Conservation (phyloP, 2,888 invertebrate genomes). For the Acronicta psi region DNA sequence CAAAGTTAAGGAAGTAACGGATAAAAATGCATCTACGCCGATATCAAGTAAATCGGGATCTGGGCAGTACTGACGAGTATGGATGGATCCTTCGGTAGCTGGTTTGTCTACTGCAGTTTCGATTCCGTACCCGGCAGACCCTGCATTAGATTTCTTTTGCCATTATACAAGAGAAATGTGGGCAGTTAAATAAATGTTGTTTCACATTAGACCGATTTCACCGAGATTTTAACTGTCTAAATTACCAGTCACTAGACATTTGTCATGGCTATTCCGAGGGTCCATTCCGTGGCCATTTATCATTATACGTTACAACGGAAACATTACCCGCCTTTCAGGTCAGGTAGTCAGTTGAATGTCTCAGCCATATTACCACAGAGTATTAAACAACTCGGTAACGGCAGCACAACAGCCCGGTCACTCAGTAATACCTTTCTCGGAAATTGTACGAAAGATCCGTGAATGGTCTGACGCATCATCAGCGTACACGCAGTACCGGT, state of each 20-base stretch:
- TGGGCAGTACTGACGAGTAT: no score
- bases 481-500: slow-evolving; percentile 55
- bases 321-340: slow-evolving; percentile 30
- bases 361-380: slow-evolving; percentile 31
- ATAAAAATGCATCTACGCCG: no score
- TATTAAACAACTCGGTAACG: slow-evolving; percentile 35
- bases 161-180: no score
- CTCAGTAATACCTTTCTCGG: slow-evolving; percentile 49
- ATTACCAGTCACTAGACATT: neutral
- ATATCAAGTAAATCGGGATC: no score
- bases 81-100: no score
- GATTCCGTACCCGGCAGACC: no score
- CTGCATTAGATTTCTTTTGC: no score
- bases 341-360: slow-evolving; percentile 13
- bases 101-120: no score
- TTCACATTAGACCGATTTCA: neutral
- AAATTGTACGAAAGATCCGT: slow-evolving; percentile 56
- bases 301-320: slow-evolving; percentile 1
- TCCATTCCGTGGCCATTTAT: slow-evolving; percentile 8
- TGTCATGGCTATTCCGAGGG: neutral
- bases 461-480: slow-evolving; percentile 60
- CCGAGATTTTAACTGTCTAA: neutral
- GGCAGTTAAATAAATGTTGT: no score
- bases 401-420: slow-evolving; percentile 34
- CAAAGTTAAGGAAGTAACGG: no score